Conservation (phyloP, 2,888 invertebrate genomes). For the Beris chalybata region DNA sequence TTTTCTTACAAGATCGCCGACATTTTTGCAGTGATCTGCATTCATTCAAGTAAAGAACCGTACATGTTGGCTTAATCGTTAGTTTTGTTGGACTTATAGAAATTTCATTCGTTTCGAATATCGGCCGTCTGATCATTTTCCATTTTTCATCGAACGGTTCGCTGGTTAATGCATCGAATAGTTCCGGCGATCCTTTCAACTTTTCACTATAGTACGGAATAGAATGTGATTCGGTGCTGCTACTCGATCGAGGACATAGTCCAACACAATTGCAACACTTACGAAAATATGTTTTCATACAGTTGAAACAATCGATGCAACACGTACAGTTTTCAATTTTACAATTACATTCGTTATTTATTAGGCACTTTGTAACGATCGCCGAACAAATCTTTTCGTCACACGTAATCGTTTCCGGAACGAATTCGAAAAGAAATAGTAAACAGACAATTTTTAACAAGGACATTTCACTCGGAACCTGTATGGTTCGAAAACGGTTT, state of each 20-base stretch:
- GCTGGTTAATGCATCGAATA: slow-evolving; percentile 80
- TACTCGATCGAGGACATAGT: slow-evolving; percentile 77
- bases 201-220: slow-evolving; percentile 59
- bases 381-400: slow-evolving; percentile 93
- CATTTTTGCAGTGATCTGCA: slow-evolving; percentile 50
- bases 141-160: slow-evolving; percentile 57
- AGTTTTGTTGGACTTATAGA: neutral
- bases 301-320: slow-evolving; percentile 88
- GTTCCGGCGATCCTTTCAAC: slow-evolving; percentile 74
- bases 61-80: slow-evolving; percentile 42
- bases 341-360: slow-evolving; percentile 93
- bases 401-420: slow-evolving; percentile 57
- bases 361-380: slow-evolving; percentile 92
- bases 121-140: slow-evolving; percentile 48
- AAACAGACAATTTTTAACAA: no score
- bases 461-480: no score
- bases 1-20: slow-evolving; percentile 50
- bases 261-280: slow-evolving; percentile 67
- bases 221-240: slow-evolving; percentile 57
- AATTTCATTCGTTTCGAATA: slow-evolving; percentile 30
- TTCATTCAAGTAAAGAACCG: slow-evolving; percentile 50
- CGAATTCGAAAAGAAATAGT: no score
- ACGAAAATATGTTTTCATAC: slow-evolving; percentile 82
- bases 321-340: slow-evolving; percentile 87
- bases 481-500: no score